Evolutionary conservation across 2,113 vertebrate species (phyloP).

Genomic region (Polypterus bichir): DNA sequence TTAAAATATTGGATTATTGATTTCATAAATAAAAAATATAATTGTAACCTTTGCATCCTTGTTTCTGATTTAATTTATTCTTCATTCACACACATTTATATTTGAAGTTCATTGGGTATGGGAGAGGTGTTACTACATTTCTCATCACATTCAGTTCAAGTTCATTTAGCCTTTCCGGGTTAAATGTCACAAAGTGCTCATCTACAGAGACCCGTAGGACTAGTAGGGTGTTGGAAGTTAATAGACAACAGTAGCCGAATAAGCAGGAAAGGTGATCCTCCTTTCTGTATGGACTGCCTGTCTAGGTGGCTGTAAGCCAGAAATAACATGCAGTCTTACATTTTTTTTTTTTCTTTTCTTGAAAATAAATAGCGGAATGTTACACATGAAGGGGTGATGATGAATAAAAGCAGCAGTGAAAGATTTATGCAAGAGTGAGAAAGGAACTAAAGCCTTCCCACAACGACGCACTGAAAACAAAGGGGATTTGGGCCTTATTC

Average conservation of each 20-base stretch:
- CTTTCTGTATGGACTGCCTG: no score
- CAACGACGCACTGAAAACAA: constrained; percentile 3
- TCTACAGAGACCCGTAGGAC: no score
- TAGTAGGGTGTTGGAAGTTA: constrained; percentile 14
- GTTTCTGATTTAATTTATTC: no score
- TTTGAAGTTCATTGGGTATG: no score
- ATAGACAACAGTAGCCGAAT: constrained; percentile 21
- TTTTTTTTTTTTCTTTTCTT: constrained; percentile 26
- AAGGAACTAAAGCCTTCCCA: neutral
- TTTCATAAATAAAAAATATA: no score
- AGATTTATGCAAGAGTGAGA: constrained; percentile 30
- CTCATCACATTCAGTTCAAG: constrained; percentile 22
- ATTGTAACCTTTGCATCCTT: no score
- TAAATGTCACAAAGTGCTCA: no score
- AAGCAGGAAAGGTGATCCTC: constrained; percentile 17
- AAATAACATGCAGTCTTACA: constrained; percentile 51
- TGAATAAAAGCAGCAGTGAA: constrained; percentile 40
- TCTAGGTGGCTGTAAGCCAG: constrained; percentile 22
- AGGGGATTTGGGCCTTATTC: neutral
- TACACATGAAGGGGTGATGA: constrained; percentile 21
- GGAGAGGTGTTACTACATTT: no score
- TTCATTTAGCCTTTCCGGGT: constrained; percentile 23
- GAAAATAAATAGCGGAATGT: constrained; percentile 44
- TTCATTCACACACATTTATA: no score
- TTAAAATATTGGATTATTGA: no score